Evolutionary conservation across 2,888 invertebrate genomes (phyloP).

Genomic region (Xestia ashworthii): DNA sequence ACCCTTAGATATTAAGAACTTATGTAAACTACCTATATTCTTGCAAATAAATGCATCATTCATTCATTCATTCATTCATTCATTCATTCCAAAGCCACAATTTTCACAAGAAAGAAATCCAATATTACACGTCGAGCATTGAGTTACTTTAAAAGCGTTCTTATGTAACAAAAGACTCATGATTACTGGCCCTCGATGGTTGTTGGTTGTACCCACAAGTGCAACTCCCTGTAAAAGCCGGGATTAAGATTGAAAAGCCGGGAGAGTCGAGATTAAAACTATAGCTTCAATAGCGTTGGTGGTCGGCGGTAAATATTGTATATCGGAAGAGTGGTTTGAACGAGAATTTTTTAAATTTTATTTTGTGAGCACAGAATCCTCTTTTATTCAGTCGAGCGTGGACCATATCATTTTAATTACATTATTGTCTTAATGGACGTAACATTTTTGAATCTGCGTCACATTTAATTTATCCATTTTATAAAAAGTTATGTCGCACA

Average conservation of each 20-base stretch:
- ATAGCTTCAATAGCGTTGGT: constrained; percentile 4
- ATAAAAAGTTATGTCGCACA: background rate
- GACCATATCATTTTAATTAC: background rate
- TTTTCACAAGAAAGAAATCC: constrained; percentile 14
- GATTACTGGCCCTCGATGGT: constrained; percentile 39
- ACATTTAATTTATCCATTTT: background rate
- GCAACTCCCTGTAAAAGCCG: constrained; percentile 27
- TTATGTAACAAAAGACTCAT: constrained; percentile 48
- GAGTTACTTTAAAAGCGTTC: constrained; percentile 49
- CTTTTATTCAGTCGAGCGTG: background rate
- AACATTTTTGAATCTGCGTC: background rate
- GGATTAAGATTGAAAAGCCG: constrained; percentile 33
- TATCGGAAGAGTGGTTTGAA: constrained; percentile 6
- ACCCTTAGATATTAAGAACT: no score
- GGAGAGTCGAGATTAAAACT: constrained; percentile 23
- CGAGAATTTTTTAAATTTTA: background rate
- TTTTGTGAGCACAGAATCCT: background rate
- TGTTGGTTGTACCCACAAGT: constrained; percentile 25
- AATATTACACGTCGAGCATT: constrained; percentile 23
- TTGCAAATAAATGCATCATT: no score
- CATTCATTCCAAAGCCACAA: background rate
- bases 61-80: no score
- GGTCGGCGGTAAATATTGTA: constrained; percentile 15
- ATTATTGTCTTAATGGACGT: background rate
- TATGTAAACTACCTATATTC: no score